A percentile compares a stretch with the other conserved stretches of the same genome.
Conservation (phyloP, 2,797 vertebrate species). For the Natrix natrix region DNA sequence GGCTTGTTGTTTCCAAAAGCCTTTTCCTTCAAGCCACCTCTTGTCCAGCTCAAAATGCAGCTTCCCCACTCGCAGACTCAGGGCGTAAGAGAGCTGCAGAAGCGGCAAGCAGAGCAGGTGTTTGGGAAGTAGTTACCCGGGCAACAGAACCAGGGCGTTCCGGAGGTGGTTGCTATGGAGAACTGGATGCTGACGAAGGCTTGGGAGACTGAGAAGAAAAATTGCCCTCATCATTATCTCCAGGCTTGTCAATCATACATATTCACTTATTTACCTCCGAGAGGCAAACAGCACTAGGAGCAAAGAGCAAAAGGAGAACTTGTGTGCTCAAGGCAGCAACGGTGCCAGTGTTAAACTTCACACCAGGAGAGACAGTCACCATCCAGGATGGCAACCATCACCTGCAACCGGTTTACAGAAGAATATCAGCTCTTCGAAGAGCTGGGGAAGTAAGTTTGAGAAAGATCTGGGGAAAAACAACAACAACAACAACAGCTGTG, state of each 20-base stretch:
- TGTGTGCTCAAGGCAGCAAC: slow-evolving; percentile 51
- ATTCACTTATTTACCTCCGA: slow-evolving; percentile 73
- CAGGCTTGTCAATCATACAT: slow-evolving; percentile 78
- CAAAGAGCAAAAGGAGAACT: slow-evolving; percentile 28
- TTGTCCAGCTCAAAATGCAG: slow-evolving; percentile 47
- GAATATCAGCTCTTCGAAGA: slow-evolving; percentile 98
- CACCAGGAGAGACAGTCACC: slow-evolving; percentile 60
- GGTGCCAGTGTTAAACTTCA: slow-evolving; percentile 56
- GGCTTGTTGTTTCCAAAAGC: slow-evolving; percentile 23
- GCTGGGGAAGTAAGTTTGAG: slow-evolving; percentile 94
- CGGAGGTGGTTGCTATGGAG: slow-evolving; percentile 79
- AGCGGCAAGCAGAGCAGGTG: slow-evolving; percentile 66
- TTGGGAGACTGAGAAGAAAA: slow-evolving; percentile 80
- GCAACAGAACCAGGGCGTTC: slow-evolving; percentile 83
- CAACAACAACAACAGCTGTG: not conserved
- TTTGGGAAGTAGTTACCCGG: slow-evolving; percentile 79
- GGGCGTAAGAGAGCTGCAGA: slow-evolving; percentile 56
- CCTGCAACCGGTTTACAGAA: slow-evolving; percentile 97
- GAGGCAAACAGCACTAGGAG: slow-evolving; percentile 66
- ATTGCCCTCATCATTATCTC: slow-evolving; percentile 82
- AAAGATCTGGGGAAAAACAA: not conserved
- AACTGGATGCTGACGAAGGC: slow-evolving; percentile 83
- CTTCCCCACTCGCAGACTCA: slow-evolving; percentile 50
- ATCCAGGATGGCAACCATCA: slow-evolving; percentile 92
- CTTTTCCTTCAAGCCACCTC: not conserved